A percentile compares a stretch with the other conserved stretches of the same genome.
Evolutionary conservation across 2,113 vertebrate genomes (phyloP).

Genomic region (Mesembrinibis cayennensis): DNA sequence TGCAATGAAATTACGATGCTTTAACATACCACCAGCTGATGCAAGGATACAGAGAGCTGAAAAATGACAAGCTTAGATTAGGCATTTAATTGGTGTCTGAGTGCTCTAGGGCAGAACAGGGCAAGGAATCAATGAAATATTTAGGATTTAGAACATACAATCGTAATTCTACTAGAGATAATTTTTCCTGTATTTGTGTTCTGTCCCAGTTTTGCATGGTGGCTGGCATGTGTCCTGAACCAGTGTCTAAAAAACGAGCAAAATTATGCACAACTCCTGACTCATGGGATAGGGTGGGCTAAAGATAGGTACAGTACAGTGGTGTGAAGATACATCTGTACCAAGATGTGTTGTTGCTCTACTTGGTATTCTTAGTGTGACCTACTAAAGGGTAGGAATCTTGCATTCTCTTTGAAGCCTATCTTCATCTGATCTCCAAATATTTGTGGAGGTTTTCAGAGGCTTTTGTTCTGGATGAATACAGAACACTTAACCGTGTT

Average conservation of each 20-base stretch:
- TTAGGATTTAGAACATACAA: background rate
- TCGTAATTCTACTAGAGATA: background rate
- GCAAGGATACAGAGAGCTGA: background rate
- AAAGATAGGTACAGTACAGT: constrained; percentile 20
- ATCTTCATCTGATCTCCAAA: constrained; percentile 27
- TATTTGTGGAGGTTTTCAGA: constrained; percentile 40
- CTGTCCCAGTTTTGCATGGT: background rate
- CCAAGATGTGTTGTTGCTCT: background rate
- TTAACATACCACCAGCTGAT: background rate
- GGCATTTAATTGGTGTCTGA: background rate
- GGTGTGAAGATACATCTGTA: constrained; percentile 38
- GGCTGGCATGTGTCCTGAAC: background rate
- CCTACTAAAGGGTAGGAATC: constrained; percentile 4
- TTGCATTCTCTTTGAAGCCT: constrained; percentile 44
- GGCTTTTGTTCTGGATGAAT: constrained; percentile 16
- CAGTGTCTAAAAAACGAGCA: background rate
- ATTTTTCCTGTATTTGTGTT: background rate
- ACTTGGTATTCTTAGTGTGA: constrained; percentile 10
- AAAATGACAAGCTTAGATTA: background rate
- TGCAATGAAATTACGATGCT: background rate
- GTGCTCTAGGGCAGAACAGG: background rate
- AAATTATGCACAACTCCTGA: constrained; percentile 20
- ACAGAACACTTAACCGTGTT: background rate
- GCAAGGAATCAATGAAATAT: background rate
- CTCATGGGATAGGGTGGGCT: background rate